Base-by-base conservation (phyloP, 2,113 vertebrate species). In the Glaucomys volans region DNA sequence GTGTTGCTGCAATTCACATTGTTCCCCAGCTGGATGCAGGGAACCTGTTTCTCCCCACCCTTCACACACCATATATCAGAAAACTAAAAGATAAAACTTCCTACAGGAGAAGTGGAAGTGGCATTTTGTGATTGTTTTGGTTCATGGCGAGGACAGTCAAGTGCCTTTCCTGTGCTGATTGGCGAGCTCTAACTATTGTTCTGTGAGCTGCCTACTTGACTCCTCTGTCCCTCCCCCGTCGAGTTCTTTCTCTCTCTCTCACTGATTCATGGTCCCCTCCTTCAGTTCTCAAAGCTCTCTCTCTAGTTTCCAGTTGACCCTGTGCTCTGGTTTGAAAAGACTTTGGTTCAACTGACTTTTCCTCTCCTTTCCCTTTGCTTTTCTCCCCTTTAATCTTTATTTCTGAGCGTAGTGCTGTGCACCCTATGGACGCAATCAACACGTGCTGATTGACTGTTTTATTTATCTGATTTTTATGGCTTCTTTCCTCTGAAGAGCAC, bases 391-490 rank as follows among this genome's bases (percentile, higher is more conserved):
- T 91, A 87, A 91, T 96, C 91, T 95, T 96, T 93, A 84, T 97
- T 96, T 95, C 90, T 1, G 4, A 96, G 89, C 84, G 76, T 32
- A 93, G 75, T 66, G 35, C 87, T 69, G 17, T 91, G 80, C 44
- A 94, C 89, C 93, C 96, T 28, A 62, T 97, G 96, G 95, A 97
- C 79, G 81, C 93, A 97, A 95, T 95, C 96, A 97, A 84, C 96
- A 95, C 1, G n/a, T 96, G 91, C 95, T 96, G 97, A 97, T 95
- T 97, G 97, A 97, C 96, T 97, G 94, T 87, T 97, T 98, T 97
- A 97, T 98, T 98, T 97, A 96, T 97, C 83, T 95, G 95, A 95
- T 96, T 98, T 98, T 97, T 97, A 96, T 97, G 97, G 91, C 93
- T 96, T 97, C 87, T 97, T 96, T 95, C 84, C 90, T 95, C 95